A percentile compares a stretch with the other conserved stretches of the same genome.
Conservation (phyloP, 2,888 invertebrate genomes). For the Lasioglossum vierecki region DNA sequence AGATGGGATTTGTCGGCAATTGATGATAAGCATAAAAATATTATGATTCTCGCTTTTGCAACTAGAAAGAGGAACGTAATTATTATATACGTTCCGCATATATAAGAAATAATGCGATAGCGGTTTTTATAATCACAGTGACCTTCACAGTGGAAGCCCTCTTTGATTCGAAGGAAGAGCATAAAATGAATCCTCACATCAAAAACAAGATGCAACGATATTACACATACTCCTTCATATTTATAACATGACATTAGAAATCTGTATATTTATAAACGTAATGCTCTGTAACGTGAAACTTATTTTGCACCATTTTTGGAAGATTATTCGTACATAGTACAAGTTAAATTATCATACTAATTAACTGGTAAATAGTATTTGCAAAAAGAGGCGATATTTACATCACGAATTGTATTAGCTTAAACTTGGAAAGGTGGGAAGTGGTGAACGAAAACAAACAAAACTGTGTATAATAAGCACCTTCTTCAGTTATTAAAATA, state of each 20-base stretch:
- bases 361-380: constrained; percentile 30
- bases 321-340: constrained; percentile 23
- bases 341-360: constrained; percentile 19
- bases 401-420: constrained; percentile 34
- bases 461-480: constrained; percentile 42
- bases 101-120: constrained; percentile 27
- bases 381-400: constrained; percentile 4
- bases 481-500: constrained; percentile 43
- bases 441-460: constrained; percentile 30
- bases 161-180: constrained; percentile 52
- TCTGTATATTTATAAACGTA: constrained; percentile 45
- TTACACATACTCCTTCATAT: constrained; percentile 28
- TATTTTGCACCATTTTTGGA: constrained; percentile 46
- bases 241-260: constrained; percentile 48
- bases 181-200: constrained; percentile 41
- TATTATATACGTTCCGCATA: constrained; percentile 6
- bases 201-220: constrained; percentile 42
- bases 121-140: constrained; percentile 45
- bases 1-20: neutral
- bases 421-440: constrained; percentile 34
- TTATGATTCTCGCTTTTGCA: constrained; percentile 45
- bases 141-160: constrained; percentile 68
- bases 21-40: constrained; percentile 8
- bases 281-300: constrained; percentile 30
- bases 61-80: constrained; percentile 20